These are phyloP conservation scores for Perodicticus potto DNA, from an alignment of 2,797 vertebrate genomes.

Conservation along the genomic window DNA sequence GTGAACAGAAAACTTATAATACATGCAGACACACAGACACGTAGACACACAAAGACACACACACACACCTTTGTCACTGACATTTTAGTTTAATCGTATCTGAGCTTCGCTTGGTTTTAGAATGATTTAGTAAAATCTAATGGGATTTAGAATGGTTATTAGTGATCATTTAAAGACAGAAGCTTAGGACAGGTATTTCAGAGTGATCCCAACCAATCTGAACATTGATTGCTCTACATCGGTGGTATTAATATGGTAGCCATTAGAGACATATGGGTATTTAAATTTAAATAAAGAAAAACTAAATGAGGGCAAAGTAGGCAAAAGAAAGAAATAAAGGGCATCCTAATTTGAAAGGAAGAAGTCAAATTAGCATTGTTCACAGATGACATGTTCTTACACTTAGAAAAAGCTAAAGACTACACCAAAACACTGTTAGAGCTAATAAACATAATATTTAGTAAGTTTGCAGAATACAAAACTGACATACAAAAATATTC, in stretches of 20 bases:
- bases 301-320: background rate
- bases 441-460: background rate
- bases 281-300: conserved; percentile 36
- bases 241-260: background rate
- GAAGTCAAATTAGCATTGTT: background rate
- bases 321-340: background rate
- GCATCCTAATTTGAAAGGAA: background rate
- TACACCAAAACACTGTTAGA: background rate
- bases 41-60: background rate
- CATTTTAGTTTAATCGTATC: background rate
- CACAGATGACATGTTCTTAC: background rate
- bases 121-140: conserved; percentile 46
- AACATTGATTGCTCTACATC: background rate
- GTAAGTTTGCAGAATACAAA: background rate
- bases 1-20: background rate
- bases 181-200: background rate
- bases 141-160: conserved; percentile 33
- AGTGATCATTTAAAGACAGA: background rate
- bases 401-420: background rate
- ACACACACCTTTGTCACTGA: background rate
- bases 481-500: background rate
- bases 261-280: background rate
- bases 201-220: background rate
- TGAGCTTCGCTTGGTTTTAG: conserved; percentile 18
- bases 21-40: background rate